Base-by-base conservation (phyloP, 2,113 vertebrate genomes). In the Osmerus mordax region DNA sequence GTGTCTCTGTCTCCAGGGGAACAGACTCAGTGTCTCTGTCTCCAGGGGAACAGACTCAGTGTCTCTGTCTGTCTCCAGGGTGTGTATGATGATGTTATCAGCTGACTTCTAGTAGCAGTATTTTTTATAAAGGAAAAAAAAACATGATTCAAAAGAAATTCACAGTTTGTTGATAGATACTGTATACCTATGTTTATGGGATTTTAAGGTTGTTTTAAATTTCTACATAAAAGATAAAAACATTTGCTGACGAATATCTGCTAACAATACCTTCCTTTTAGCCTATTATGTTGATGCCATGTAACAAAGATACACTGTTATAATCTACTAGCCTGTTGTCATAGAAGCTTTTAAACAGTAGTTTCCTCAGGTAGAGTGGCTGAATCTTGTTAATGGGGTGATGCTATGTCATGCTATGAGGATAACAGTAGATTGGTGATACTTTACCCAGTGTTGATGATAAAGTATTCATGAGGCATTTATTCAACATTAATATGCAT, bases 271-370 rank as follows among this genome's bases (percentile, higher is more conserved):
- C 3, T 32, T 32, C 5, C 29, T 36, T 3, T 36, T 36, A 6
- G 32, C 32, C 4, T 36, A 36, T 36, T 36, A 36, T 36, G 32
- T 36, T 73, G 23, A 59, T 64, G 60, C 55, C 28, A 76, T 53
- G 78, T 76, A 21, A 9, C 87, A 82, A 88, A 87, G 84, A 89
- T 88, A 86, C 63, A 78, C 67, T 76, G 68, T 78, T 41, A 72
- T 79, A 63, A 13, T 63, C 5, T 29, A 28, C 23, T 25, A 71
- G 67, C 65, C 74, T 73, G 81, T 79, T 79, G 51, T 67, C 73
- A 79, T 83, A 75, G 78, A 84, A 71, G 79, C 67, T 56, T 77
- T 58, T 66, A 4, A 83, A 59, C 73, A 51, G 29, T 47, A 47
- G 41, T 81, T 84, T 86, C 72, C 67, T 81, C 74, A 75, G 3